Conservation (phyloP, 2,113 vertebrate species). For the Donacobius atricapilla region DNA sequence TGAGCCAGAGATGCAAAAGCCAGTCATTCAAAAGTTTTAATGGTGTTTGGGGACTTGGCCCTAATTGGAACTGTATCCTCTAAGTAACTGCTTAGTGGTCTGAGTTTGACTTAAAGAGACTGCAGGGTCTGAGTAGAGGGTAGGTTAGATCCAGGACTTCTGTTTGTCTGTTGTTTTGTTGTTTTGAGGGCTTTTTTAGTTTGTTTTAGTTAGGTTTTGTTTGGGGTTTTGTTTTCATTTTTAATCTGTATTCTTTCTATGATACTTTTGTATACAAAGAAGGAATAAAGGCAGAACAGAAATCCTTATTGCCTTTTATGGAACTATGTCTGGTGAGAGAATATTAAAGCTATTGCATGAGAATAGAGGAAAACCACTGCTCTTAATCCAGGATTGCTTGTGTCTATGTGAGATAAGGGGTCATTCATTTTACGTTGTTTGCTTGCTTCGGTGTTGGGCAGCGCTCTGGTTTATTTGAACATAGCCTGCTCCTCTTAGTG, state of each 20-base stretch:
- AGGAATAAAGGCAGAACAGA: background rate
- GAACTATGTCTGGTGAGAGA: background rate
- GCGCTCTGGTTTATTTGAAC: background rate
- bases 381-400: background rate
- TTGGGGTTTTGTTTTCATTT: background rate
- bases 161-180: background rate
- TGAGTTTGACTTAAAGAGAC: background rate
- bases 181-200: background rate
- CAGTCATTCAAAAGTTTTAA: background rate
- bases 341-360: background rate
- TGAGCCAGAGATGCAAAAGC: background rate
- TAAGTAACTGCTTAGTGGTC: background rate
- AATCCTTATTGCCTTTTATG: background rate
- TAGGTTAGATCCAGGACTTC: background rate
- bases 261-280: background rate
- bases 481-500: background rate
- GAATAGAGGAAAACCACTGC: background rate
- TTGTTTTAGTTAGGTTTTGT: background rate
- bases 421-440: background rate
- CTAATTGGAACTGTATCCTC: background rate
- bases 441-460: background rate
- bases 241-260: background rate
- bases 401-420: background rate
- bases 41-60: background rate
- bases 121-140: background rate